These are phyloP conservation scores for Portunus trituberculatus DNA, from an alignment of 1,140 invertebrate species.

Conservation along the genomic window DNA sequence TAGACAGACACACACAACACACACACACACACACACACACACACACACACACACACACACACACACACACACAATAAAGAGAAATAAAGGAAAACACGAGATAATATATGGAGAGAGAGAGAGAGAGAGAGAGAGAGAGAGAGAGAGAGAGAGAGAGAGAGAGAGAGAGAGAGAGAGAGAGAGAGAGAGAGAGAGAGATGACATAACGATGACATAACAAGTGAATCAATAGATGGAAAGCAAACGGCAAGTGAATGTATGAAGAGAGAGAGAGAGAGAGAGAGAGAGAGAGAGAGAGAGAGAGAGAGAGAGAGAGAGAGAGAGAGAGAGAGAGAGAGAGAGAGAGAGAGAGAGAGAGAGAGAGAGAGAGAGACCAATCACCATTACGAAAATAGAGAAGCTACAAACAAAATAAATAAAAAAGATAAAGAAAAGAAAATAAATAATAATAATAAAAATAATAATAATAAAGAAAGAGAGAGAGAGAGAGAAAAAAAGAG, in stretches of 20 bases:
- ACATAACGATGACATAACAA: background rate
- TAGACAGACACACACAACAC: too few relatives aligned
- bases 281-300: background rate
- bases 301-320: background rate
- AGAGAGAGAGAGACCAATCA: background rate
- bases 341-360: background rate
- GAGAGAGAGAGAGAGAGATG: background rate
- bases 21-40: too few relatives aligned
- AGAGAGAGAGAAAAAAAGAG: background rate
- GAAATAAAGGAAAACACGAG: background rate
- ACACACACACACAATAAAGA: too few relatives aligned
- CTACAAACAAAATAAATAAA: background rate
- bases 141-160: background rate
- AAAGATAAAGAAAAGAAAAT: background rate
- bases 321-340: background rate
- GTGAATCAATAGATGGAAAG: background rate
- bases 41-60: too few relatives aligned
- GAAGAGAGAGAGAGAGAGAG: background rate
- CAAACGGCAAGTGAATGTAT: too few relatives aligned
- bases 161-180: background rate
- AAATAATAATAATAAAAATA: background rate
- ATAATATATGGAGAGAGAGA: background rate
- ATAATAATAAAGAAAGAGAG: constrained; percentile 23
- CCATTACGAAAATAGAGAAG: background rate
- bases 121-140: background rate